Evolutionary conservation across 64 coral and sea anemone genomes (phyloP).

Genomic region (Actinia tenebrosa): DNA sequence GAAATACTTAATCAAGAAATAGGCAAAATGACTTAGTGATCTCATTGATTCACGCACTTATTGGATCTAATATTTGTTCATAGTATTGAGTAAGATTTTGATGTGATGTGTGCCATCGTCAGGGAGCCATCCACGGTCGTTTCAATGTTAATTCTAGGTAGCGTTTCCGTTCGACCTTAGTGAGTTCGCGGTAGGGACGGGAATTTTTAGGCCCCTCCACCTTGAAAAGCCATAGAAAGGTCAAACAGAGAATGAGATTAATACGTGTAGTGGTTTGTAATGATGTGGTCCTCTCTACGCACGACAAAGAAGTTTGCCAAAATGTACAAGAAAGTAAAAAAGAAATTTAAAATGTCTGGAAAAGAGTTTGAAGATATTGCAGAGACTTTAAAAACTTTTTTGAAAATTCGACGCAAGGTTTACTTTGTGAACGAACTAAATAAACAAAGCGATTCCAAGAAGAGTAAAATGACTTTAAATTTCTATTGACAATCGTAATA

Average conservation of each 20-base stretch:
- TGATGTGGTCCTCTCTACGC: background rate
- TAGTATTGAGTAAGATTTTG: background rate
- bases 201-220: background rate
- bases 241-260: background rate
- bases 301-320: background rate
- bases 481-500: background rate
- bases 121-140: background rate
- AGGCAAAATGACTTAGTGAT: conserved; percentile 40
- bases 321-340: background rate
- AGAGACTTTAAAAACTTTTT: background rate
- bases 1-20: conserved; percentile 86
- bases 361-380: background rate
- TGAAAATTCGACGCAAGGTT: background rate
- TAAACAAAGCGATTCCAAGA: background rate
- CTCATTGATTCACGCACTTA: conserved; percentile 28
- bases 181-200: background rate
- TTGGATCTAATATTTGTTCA: conserved; percentile 45
- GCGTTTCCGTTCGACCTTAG: background rate
- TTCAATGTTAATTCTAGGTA: background rate
- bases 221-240: conserved; percentile 17
- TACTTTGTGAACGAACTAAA: background rate
- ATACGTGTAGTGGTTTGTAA: background rate
- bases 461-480: background rate
- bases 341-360: background rate
- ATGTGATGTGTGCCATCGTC: background rate